Evolutionary conservation across 2,888 invertebrate species (phyloP).

Genomic region (Monochamus alternatus): DNA sequence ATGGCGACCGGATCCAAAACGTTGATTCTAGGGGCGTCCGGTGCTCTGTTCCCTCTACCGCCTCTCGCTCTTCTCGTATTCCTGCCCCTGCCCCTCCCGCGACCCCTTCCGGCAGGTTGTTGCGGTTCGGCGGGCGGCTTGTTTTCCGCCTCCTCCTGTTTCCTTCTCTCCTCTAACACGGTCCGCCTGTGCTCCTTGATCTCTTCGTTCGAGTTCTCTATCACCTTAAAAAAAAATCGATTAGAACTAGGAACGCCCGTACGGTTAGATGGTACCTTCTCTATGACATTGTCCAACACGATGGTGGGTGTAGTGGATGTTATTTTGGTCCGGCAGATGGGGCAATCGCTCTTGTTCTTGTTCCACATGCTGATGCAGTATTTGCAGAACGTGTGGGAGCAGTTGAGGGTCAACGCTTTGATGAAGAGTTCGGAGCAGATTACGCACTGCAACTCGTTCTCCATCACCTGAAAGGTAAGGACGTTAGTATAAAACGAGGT

Average conservation of each 20-base stretch:
- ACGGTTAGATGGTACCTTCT: constrained; percentile 71
- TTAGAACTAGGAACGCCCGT: neutral
- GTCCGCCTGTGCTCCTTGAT: constrained; percentile 74
- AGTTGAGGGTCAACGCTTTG: constrained; percentile 79
- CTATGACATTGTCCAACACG: constrained; percentile 83
- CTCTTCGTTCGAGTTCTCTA: constrained; percentile 77
- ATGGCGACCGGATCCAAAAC: constrained; percentile 3
- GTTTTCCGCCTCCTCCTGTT: constrained; percentile 21
- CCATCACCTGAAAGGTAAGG: constrained; percentile 68
- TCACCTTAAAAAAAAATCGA: constrained; percentile 78
- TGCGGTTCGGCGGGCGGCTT: constrained; percentile 13
- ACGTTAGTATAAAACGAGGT: neutral
- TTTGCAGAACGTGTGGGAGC: constrained; percentile 84
- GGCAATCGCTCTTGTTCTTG: constrained; percentile 80
- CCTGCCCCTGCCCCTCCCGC: constrained; percentile 18
- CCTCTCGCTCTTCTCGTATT: constrained; percentile 14
- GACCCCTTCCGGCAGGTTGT: neutral
- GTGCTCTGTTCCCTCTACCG: neutral
- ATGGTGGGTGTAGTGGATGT: constrained; percentile 75
- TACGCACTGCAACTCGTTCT: constrained; percentile 82
- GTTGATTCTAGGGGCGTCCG: neutral
- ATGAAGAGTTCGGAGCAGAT: constrained; percentile 85
- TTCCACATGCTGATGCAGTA: constrained; percentile 82
- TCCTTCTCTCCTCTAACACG: constrained; percentile 66
- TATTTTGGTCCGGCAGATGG: constrained; percentile 77